Evolutionary conservation across 2,888 invertebrate species (phyloP), one percentile per base, ranked within the genome.

Genomic region (Drosophila hamatofila): DNA sequence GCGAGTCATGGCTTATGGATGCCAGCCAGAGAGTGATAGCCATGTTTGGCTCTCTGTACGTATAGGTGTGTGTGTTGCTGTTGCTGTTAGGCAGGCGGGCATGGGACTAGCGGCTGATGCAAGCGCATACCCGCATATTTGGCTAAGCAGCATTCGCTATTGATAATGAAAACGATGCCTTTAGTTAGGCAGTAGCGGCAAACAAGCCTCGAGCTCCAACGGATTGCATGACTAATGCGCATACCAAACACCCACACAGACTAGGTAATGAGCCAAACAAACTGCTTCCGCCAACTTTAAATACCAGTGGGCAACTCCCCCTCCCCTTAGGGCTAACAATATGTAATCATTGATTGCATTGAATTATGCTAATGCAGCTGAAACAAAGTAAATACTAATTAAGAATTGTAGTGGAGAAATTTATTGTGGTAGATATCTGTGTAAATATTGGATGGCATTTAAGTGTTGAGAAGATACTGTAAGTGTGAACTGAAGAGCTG

Each of bases 151-250:
- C 70, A 71, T 68, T 69, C 64, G 61, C 30, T 44, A 84, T 81
- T 84, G 84, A 85, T 84, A 85, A 84, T 84, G 84, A 84, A 84
- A 82, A 84, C 64, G 48, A 58, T 49, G 63, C 63, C 63, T 58
- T 42, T 37, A 33, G 35, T 16, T 55, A 52, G 55, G 21, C 42
- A 3, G 16, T 46, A 42, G 35, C 25, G 39, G 23, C 42, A 63
- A 37, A 44, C 59, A 59, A 39, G 76, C 55, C 57, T 21, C 69
- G 12, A 59, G 33, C 70, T 46, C 39, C 58, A 41, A 25, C 25
- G 44, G 14, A 39, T 62, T 57, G 85, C 71, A 73, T 83, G 84
- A 75, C 80, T 81, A 83, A 77, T 80, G 84, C 75, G 55, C 83
- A 79, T 88, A 46, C 69, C 80, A 68, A 69, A 33, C 66, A 21